Evolutionary conservation across 2,113 vertebrate species (phyloP), one percentile per base, ranked within the genome.

Genomic region (Colaptes auratus): DNA sequence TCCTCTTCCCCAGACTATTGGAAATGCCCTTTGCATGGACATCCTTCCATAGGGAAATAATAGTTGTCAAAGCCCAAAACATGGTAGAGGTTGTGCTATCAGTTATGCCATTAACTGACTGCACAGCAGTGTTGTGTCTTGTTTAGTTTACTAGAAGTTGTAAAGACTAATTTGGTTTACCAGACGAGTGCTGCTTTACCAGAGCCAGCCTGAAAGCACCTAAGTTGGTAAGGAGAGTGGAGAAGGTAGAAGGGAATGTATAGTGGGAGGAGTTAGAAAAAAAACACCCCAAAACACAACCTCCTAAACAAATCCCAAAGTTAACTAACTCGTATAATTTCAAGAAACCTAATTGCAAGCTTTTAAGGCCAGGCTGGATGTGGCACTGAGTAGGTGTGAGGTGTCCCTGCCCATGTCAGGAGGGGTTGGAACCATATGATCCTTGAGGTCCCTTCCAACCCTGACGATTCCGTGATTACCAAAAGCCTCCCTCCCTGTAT

Each of bases 31-130:
- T 79, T 33, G 65, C 35, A 39, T 21, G 30, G 25, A 8, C 42
- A 73, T 27, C 8, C 20, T 74, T 83, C 73, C 16, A 10, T 36
- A 44, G 7, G 90, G 53, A 81, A 93, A 84, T 0, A 0, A 17
- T 50, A 15, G 20, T 16, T 55, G 27, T 11, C 46, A 53, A 23
- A 70, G 35, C 19, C 33, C 52, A 78, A 72, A 79, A 18, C 31
- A 3, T 23, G 58, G n/a, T 59, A 48, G 46, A 56, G 83, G 50
- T 2, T 3, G 15, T 61, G 16, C 23, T 66, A 44, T 8, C 21
- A 28, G 20, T 63, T 71, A 33, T 0, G 0, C 24, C 4, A 0
- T 25, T 0, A 2, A 27, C 21, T n/a, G 52, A 39, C 52, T 39
- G 67, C 50, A 44, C 10, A 42, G 25, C 50, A 69, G 10, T 8